Conservation (phyloP, 2,113 vertebrate genomes). For the Cheilinus undulatus region DNA sequence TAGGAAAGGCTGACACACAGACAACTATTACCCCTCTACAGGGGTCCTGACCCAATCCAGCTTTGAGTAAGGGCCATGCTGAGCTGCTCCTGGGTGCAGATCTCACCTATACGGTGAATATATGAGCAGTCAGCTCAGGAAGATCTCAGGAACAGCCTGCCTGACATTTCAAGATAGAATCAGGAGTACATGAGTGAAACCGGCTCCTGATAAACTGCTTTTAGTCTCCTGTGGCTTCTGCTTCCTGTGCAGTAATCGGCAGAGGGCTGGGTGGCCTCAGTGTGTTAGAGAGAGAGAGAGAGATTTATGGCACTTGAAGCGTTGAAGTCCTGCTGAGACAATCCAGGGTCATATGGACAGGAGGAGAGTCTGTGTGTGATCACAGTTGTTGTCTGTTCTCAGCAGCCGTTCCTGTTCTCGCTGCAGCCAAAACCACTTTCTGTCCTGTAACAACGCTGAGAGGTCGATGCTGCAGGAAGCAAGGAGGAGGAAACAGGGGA, state of each 20-base stretch:
- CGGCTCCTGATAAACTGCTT: too few relatives aligned
- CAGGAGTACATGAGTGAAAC: too few relatives aligned
- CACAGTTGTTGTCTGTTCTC: background rate
- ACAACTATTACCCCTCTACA: too few relatives aligned
- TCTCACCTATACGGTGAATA: too few relatives aligned
- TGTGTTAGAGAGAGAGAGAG: background rate
- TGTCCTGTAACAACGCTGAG: background rate
- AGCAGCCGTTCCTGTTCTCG: background rate
- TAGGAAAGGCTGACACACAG: too few relatives aligned
- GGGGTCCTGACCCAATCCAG: too few relatives aligned
- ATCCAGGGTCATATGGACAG: background rate
- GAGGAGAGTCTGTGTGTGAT: background rate
- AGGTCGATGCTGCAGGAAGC: background rate
- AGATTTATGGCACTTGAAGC: slow-evolving; percentile 38
- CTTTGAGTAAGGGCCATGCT: too few relatives aligned
- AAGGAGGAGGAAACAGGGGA: too few relatives aligned
- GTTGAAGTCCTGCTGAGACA: slow-evolving; percentile 31
- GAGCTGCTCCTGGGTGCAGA: too few relatives aligned
- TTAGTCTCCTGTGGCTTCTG: slow-evolving; percentile 15
- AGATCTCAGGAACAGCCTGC: too few relatives aligned
- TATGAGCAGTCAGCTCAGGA: too few relatives aligned
- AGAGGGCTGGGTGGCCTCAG: slow-evolving; percentile 26
- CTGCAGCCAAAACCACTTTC: slow-evolving; percentile 3
- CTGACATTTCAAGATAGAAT: too few relatives aligned
- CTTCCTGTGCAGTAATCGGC: slow-evolving; percentile 34